These are phyloP conservation scores for Pogonocherus hispidulus DNA, from an alignment of 2,888 invertebrate genomes.

Conservation along the genomic window DNA sequence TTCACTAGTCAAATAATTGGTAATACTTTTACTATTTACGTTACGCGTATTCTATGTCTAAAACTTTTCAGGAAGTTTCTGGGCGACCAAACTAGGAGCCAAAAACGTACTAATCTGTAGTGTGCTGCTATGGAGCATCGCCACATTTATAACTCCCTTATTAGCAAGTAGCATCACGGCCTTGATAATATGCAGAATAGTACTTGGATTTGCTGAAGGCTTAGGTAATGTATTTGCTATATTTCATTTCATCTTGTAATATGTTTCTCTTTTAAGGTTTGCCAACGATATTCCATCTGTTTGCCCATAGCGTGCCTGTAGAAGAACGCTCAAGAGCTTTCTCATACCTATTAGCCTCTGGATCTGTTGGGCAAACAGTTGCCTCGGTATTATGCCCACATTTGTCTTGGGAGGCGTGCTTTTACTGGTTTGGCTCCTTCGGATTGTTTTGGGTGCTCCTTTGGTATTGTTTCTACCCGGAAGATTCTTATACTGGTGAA, in stretches of 20 bases:
- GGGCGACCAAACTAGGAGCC: constrained; percentile 78
- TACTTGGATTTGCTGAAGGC: constrained; percentile 82
- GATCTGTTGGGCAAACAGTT: constrained; percentile 82
- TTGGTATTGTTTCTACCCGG: constrained; percentile 76
- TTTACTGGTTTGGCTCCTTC: constrained; percentile 78
- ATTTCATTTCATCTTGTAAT: constrained; percentile 5
- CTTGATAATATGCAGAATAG: constrained; percentile 75
- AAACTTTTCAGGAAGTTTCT: constrained; percentile 72
- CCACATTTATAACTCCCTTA: constrained; percentile 79
- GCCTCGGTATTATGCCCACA: constrained; percentile 81
- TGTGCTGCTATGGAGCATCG: constrained; percentile 81
- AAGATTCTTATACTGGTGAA: constrained; percentile 68
- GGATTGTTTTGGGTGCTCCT: constrained; percentile 78
- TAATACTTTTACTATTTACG: constrained; percentile 38
- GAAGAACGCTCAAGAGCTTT: constrained; percentile 82
- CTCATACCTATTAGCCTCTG: constrained; percentile 80
- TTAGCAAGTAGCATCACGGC: constrained; percentile 77
- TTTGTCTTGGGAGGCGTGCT: constrained; percentile 77
- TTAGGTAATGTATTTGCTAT: constrained; percentile 70
- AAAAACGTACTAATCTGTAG: constrained; percentile 78
- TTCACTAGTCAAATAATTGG: constrained; percentile 79
- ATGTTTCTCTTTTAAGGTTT: constrained; percentile 71
- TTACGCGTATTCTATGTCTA: background rate
- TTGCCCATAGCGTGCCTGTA: constrained; percentile 79
- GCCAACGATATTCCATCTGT: constrained; percentile 82